These are phyloP conservation scores for Silurus asotus DNA, from an alignment of 2,113 vertebrate species.

Conservation along the genomic window DNA sequence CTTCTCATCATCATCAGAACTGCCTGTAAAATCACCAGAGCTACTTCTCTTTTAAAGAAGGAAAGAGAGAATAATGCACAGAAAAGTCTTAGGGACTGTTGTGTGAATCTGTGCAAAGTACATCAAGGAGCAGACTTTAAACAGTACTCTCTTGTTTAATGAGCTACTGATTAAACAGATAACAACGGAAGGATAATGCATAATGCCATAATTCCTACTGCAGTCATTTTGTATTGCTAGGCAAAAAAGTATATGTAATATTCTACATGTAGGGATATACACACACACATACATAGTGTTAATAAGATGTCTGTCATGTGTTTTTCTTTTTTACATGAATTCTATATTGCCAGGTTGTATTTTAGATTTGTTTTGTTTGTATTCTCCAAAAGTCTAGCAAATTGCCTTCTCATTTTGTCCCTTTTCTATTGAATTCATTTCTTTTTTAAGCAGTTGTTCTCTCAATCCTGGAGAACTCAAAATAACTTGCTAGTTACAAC, in stretches of 20 bases:
- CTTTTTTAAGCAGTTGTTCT: background rate
- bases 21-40: no score
- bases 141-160: background rate
- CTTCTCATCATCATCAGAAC: no score
- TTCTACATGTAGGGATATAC: no score
- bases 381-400: background rate
- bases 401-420: background rate
- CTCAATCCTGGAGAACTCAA: background rate
- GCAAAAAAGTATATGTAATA: no score
- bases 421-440: background rate
- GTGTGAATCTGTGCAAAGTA: no score
- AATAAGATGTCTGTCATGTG: no score
- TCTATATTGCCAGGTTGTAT: background rate
- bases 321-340: no score
- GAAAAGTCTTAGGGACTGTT: no score
- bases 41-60: no score
- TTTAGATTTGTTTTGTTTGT: background rate
- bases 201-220: constrained; percentile 11
- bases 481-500: background rate
- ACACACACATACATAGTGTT: no score
- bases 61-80: no score
- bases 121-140: background rate
- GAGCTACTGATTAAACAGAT: background rate
- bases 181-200: constrained; percentile 12
- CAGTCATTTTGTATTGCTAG: background rate